phyloP scores from a whole-genome alignment of 2,797 vertebrate species.

The Chelonia mydas region DNA sequence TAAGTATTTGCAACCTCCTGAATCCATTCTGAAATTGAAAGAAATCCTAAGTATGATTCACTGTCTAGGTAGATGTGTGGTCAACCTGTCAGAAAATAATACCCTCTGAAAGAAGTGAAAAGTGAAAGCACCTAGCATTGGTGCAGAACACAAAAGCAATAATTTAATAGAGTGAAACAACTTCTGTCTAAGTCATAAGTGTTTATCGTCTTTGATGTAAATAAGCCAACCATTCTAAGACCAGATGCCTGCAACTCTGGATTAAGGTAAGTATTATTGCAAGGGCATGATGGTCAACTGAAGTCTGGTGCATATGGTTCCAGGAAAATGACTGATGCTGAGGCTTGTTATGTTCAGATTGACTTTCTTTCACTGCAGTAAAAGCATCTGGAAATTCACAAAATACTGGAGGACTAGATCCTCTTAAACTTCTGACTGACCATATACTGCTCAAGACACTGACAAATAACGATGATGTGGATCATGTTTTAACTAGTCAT shows the following conservation, averaged over 20 bases:
- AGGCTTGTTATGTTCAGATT: background rate
- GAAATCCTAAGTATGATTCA: background rate
- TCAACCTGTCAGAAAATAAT: background rate
- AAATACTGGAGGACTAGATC: background rate
- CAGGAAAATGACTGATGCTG: background rate
- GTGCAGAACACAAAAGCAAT: background rate
- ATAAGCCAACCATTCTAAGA: background rate
- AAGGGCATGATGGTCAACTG: background rate
- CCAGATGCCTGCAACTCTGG: background rate
- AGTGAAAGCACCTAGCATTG: background rate
- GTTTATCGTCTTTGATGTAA: background rate
- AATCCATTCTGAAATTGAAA: background rate
- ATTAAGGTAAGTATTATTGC: background rate
- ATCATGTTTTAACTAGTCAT: background rate
- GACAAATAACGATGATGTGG: background rate
- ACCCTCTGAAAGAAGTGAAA: constrained; percentile 21
- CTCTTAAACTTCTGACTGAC: background rate
- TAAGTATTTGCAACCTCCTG: background rate
- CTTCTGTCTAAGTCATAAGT: background rate
- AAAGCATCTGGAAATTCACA: background rate
- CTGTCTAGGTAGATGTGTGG: background rate
- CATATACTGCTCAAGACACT: background rate
- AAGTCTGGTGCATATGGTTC: background rate
- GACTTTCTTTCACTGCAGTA: background rate
- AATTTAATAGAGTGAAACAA: constrained; percentile 32